Evolutionary conservation across 2,888 invertebrate species (phyloP), one percentile per base, ranked within the genome.

Genomic region (Cephus runcator): DNA sequence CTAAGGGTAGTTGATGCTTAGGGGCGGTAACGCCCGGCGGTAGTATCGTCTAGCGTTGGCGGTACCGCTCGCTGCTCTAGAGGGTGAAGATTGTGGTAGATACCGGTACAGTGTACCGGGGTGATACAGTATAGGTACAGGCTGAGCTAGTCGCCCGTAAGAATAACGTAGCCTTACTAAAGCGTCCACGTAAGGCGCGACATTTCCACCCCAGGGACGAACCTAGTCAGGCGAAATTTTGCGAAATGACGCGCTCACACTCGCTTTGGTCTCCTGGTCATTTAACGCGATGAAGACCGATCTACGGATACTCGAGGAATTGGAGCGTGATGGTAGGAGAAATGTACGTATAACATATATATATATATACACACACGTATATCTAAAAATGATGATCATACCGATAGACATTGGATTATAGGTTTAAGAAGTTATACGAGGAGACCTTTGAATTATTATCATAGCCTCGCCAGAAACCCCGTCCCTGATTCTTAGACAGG

Each of bases 151-250:
- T 71, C 71, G 33, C 31, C 71, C 71, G 71, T 71, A 71, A 71
- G 71, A 71, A 71, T 71, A 56, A 71, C 71, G 71, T 71, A 71
- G 71, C 71, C 31, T 71, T 71, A 11, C 71, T 71, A 71, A 71
- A 71, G 71, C 71, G 31, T 71, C 71, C 71, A 34, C 15, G 71
- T 71, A 34, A 34, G 31, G 71, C 56, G 56, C 56, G 56, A 56
- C 56, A 56, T 56, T 56, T 56, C 56, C 56, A 56, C 56, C 23
- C 23, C 56, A 56, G 56, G 56, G 23, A 23, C 56, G 56, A 56
- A 56, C 23, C 56, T 56, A 56, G 56, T 56, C 56, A 56, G 56
- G 56, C 56, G 56, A 56, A 56, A 56, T 56, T 56, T 56, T 56
- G 23, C 56, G 23, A 56, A 56, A 56, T 56, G 56, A 56, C 56